Evolutionary conservation across 2,888 invertebrate species (phyloP).

Genomic region (Melieria omissa): DNA sequence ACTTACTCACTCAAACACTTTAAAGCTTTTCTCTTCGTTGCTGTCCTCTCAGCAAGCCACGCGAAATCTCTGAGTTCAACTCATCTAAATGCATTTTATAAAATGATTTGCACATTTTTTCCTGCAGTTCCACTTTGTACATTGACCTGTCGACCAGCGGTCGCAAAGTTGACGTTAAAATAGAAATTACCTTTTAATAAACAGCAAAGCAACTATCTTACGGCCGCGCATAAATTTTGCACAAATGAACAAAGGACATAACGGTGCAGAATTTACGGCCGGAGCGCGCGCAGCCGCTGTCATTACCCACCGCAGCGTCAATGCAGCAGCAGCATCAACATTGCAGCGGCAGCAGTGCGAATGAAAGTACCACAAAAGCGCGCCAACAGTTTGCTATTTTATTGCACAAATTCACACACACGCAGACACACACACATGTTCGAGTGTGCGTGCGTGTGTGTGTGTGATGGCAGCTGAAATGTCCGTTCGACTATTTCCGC

Average conservation of each 20-base stretch:
- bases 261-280: background rate
- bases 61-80: too few relatives aligned
- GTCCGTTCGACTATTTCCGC: slow-evolving; percentile 20
- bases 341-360: background rate
- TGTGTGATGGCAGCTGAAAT: background rate
- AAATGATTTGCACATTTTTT: too few relatives aligned
- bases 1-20: too few relatives aligned
- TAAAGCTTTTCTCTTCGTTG: too few relatives aligned
- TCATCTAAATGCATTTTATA: too few relatives aligned
- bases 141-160: too few relatives aligned
- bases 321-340: background rate
- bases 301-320: background rate
- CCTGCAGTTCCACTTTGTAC: too few relatives aligned
- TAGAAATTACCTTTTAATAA: slow-evolving; percentile 37
- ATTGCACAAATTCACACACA: slow-evolving; percentile 7
- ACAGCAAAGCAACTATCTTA: slow-evolving; percentile 25
- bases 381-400: slow-evolving; percentile 7
- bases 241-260: slow-evolving; percentile 21
- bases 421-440: slow-evolving; percentile 23
- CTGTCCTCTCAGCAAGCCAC: too few relatives aligned
- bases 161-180: slow-evolving; percentile 13
- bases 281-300: background rate
- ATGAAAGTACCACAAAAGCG: slow-evolving; percentile 1
- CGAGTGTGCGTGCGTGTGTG: slow-evolving; percentile 2
- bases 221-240: slow-evolving; percentile 23